Base-by-base conservation (phyloP, 2,113 vertebrate species). In the Amblyornis subalaris region DNA sequence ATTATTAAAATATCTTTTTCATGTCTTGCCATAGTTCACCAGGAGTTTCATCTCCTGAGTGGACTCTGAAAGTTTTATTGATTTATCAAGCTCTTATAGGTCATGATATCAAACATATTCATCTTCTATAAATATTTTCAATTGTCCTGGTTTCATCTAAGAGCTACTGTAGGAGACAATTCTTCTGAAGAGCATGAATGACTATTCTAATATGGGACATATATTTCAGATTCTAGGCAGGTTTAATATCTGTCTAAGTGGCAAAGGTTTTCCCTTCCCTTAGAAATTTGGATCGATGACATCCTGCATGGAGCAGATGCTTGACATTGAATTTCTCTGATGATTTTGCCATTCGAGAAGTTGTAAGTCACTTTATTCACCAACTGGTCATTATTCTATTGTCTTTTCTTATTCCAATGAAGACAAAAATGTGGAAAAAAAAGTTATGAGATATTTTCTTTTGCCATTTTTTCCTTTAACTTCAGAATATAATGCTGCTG, bases 41-140 rank as follows among this genome's bases (percentile, higher is more conserved):
- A 55, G 29, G 44, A 82, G 3, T 78, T 92, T 79, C 23, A 65
- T 54, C 77, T 85, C 50, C 85, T 91, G 78, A 70, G 51, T 44
- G 40, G 62, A 60, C 31, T 70, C 26, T 60, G 55, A 60, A 67
- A 70, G 18, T 83, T 94, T 70, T 85, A 83, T 54, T 88, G 74
- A 89, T 71, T 94, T 83, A 40, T 19, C 35, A 75, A 48, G 51
- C 6, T 90, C 58, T 91, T 89, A 36, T 1, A 90, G 60, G 74
- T 88, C 38, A 47, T 66, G 21, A 71, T 74, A 85, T 77, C 58
- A 80, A 90, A 85, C 0, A 0, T 33, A 89, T 35, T 12, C 15
- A 36, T 79, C 75, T 90, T 95, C 77, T 47, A 77, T 44, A 91
- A 87, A 76, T 66, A 88, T 90, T 96, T 94, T 73, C 58, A 73